These are phyloP conservation scores for Rhagoletis pomonella DNA, from an alignment of 1,140 invertebrate genomes.

Conservation along the genomic window DNA sequence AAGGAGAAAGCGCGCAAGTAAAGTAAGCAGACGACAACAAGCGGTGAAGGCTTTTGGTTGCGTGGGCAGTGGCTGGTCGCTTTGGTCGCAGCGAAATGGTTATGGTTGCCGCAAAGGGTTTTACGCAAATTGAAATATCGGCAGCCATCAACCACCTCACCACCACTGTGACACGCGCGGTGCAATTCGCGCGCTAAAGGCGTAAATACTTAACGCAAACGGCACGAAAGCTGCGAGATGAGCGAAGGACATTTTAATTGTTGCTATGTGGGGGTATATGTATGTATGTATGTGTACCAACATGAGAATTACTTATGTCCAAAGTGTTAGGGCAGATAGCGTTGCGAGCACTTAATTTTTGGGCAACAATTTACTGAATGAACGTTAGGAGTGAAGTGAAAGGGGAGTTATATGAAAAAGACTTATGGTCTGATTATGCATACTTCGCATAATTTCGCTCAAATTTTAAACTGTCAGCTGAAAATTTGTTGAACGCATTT, in stretches of 20 bases:
- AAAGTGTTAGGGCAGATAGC: background rate
- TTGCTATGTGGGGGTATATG: background rate
- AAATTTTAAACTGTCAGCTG: background rate
- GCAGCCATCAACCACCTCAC: background rate
- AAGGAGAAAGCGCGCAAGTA: too few relatives aligned
- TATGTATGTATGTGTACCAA: background rate
- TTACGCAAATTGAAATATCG: conserved; percentile 38
- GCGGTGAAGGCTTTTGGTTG: background rate
- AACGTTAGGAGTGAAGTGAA: background rate
- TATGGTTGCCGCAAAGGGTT: background rate
- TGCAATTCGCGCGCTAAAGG: too few relatives aligned
- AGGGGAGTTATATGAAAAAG: background rate
- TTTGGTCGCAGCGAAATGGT: background rate
- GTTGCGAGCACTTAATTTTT: background rate
- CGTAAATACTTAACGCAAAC: too few relatives aligned
- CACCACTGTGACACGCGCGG: background rate
- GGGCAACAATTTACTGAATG: background rate
- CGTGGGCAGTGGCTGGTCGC: background rate
- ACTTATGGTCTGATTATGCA: too few relatives aligned
- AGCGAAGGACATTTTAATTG: background rate
- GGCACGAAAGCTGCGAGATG: too few relatives aligned
- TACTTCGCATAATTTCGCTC: too few relatives aligned
- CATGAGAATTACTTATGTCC: background rate
- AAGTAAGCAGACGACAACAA: background rate
- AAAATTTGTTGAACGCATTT: background rate